These are phyloP conservation scores for Xenopus laevis DNA, from an alignment of 2,113 vertebrate species.

Conservation along the genomic window DNA sequence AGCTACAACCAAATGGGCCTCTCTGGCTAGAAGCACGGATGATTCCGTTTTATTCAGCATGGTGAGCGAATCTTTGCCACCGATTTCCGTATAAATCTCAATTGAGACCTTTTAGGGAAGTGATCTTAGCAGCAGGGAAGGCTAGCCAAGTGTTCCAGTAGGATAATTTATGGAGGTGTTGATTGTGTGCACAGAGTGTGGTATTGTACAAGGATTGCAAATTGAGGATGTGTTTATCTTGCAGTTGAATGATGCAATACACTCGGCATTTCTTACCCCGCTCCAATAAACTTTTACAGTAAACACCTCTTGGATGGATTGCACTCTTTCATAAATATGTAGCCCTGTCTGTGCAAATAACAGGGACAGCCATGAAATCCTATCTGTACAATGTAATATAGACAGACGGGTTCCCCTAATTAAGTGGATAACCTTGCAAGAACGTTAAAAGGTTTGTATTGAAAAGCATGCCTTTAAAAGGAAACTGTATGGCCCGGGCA, in stretches of 20 bases:
- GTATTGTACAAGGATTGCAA: background rate
- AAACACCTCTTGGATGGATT: background rate
- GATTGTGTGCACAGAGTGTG: background rate
- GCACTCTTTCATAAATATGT: background rate
- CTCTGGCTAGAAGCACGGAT: no score
- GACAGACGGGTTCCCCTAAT: no score
- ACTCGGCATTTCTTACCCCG: background rate
- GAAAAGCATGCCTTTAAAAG: no score
- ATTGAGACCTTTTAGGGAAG: slow-evolving; percentile 3
- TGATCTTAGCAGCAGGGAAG: background rate
- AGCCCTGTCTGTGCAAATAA: background rate
- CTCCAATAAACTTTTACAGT: slow-evolving; percentile 18
- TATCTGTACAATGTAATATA: background rate
- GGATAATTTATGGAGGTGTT: slow-evolving; percentile 6
- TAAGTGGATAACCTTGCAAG: no score
- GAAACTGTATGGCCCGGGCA: no score
- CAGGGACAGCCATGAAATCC: background rate
- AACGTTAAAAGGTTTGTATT: no score
- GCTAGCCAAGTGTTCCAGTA: background rate
- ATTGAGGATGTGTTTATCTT: slow-evolving; percentile 1
- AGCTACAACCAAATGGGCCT: no score
- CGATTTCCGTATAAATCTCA: background rate
- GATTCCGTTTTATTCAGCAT: no score
- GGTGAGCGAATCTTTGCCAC: no score
- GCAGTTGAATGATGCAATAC: background rate